A percentile compares a stretch with the other conserved stretches of the same genome.
These are phyloP conservation scores for Paramuricea clavata DNA, from an alignment of 92 coral and sea anemone species.

Conservation along the genomic window DNA sequence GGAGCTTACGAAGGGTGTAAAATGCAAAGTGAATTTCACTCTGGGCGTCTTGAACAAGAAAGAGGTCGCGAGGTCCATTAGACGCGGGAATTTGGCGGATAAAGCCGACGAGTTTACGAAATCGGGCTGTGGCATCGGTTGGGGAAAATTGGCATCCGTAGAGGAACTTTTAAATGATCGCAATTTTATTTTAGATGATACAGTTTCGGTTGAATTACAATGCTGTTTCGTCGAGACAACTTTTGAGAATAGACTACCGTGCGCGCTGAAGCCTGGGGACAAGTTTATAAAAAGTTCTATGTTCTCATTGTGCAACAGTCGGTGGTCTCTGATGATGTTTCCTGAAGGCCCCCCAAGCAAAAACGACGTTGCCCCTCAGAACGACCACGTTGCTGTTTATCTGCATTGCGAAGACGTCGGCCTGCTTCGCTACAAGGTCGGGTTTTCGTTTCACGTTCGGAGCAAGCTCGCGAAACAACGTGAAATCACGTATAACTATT, in stretches of 20 bases:
- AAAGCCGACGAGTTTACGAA: conserved; percentile 83
- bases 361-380: conserved; percentile 68
- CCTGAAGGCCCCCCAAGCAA: conserved; percentile 87
- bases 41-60: conserved; percentile 56
- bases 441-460: conserved; percentile 79
- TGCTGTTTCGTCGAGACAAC: conserved; percentile 77
- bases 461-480: conserved; percentile 69
- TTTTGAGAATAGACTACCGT: conserved; percentile 87
- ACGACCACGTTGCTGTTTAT: conserved; percentile 84
- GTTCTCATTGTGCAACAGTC: conserved; percentile 87
- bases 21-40: conserved; percentile 78
- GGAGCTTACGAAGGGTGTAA: conserved; percentile 72
- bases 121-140: conserved; percentile 88
- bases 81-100: conserved; percentile 80
- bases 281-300: conserved; percentile 77
- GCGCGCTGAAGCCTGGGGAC: conserved; percentile 80
- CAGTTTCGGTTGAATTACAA: conserved; percentile 78
- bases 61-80: conserved; percentile 80
- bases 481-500: conserved; percentile 81
- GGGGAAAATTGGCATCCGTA: conserved; percentile 84
- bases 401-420: conserved; percentile 84
- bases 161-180: conserved; percentile 76
- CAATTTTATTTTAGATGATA: conserved; percentile 82
- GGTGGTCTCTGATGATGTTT: conserved; percentile 89
- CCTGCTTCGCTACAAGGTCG: conserved; percentile 81